Conservation (phyloP, 2,888 invertebrate genomes). For the Drosophila flavopinicola region DNA sequence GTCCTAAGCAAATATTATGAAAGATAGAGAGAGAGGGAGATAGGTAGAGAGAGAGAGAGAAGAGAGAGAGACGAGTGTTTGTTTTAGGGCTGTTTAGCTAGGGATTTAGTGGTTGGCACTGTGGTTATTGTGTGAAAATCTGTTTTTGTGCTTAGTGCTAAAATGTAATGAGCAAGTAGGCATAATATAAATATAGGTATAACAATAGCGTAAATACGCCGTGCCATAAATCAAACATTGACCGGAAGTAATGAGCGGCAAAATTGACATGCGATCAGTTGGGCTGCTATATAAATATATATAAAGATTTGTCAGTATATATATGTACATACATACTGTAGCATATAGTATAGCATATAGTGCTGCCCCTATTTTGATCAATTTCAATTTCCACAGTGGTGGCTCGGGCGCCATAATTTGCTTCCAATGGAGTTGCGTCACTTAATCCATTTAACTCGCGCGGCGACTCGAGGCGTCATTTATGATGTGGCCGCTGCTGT, state of each 20-base stretch:
- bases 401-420: slow-evolving; percentile 64
- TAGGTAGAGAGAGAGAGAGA: no score
- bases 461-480: slow-evolving; percentile 59
- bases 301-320: not conserved
- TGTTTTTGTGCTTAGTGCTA: slow-evolving; percentile 59
- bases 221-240: slow-evolving; percentile 48
- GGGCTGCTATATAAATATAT: not conserved
- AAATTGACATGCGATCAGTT: slow-evolving; percentile 34
- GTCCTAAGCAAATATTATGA: slow-evolving; percentile 73
- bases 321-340: not conserved
- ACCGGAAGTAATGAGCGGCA: slow-evolving; percentile 48
- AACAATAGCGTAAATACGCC: slow-evolving; percentile 42
- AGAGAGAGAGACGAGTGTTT: slow-evolving; percentile 63
- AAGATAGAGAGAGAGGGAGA: no score
- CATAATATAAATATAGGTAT: slow-evolving; percentile 62
- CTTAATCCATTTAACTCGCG: slow-evolving; percentile 68
- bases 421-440: slow-evolving; percentile 70
- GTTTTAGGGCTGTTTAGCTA: slow-evolving; percentile 56
- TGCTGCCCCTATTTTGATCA: slow-evolving; percentile 56
- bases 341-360: slow-evolving; percentile 12
- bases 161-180: slow-evolving; percentile 66
- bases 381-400: slow-evolving; percentile 41
- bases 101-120: slow-evolving; percentile 64
- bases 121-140: slow-evolving; percentile 73
- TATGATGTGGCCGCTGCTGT: slow-evolving; percentile 45